Evolutionary conservation across 2,888 invertebrate genomes (phyloP), one percentile per base, ranked within the genome.

Genomic region (Taphrorychus bicolor): DNA sequence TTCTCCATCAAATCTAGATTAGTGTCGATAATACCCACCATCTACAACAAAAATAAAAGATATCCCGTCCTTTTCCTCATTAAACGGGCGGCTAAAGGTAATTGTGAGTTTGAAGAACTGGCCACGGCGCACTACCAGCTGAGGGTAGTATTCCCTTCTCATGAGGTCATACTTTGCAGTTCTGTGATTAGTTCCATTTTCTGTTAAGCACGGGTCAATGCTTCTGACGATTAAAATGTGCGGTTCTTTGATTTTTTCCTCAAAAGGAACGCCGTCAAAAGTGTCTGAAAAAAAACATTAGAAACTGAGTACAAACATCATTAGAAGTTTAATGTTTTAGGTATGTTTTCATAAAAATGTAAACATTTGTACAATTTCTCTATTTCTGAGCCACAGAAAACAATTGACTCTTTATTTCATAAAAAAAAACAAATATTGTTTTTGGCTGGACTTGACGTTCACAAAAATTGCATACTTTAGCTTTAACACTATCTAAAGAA

Each of bases 1-100:
- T n/a, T n/a, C n/a, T n/a, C n/a, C n/a, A n/a, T n/a, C n/a, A n/a
- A n/a, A n/a, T n/a, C n/a, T n/a, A n/a, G n/a, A n/a, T n/a, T n/a
- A n/a, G n/a, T n/a, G n/a, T n/a, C n/a, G n/a, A n/a, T n/a, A 32
- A 32, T 32, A 5, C 45, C 14, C 82, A 86, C 92, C 92, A 77
- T 88, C 86, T 18, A 93, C 89, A 54, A 90, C 90, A 78, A 95
- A 94, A 63, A 95, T 91, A 74, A 95, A 89, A 41, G 93, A 93
- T 49, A 96, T 84, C 5, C 91, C 93, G 82, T 96, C 95, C 76
- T 84, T 87, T 14, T 84, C 85, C 17, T 88, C 86, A 75, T 91
- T 88, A 80, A 90, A 96, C 11, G 90, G 87, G 56, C 94, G 86
- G 76, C 89, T 92, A 66, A 95, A 86, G 11, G 86, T 85, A 60